Conservation (phyloP, 2,797 vertebrate genomes). For the Percopsis omiscomaycus region DNA sequence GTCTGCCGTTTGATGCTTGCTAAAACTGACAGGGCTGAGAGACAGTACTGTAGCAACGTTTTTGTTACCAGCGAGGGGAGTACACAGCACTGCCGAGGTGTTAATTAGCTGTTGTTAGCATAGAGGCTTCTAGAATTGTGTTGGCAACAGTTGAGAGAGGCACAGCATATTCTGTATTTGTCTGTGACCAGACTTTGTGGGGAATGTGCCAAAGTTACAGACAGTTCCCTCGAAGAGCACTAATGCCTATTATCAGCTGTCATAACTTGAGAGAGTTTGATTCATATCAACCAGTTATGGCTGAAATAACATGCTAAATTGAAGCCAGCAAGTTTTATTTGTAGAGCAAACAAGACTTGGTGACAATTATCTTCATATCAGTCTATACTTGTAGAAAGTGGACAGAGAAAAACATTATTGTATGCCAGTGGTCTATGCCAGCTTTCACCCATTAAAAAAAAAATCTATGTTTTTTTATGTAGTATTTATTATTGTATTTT, state of each 20-base stretch:
- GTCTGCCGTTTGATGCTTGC: slow-evolving; percentile 41
- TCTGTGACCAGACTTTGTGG: slow-evolving; percentile 36
- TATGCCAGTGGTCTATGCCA: no score
- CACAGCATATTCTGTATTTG: slow-evolving; percentile 37
- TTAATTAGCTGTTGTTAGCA: slow-evolving; percentile 64
- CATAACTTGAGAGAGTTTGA: slow-evolving; percentile 12
- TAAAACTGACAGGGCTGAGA: slow-evolving; percentile 55
- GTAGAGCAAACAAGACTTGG: no score
- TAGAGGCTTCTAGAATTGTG: slow-evolving; percentile 46
- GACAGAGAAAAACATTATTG: no score
- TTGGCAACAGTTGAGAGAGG: slow-evolving; percentile 40
- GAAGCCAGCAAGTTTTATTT: no score
- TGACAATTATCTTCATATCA: no score
- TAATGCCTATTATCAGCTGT: slow-evolving; percentile 8
- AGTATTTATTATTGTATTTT: no score
- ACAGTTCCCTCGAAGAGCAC: slow-evolving; percentile 34
- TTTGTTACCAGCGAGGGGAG: slow-evolving; percentile 55
- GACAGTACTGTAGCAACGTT: slow-evolving; percentile 31
- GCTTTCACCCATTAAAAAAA: no score
- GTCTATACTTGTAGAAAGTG: no score
- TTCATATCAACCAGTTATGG: slow-evolving; percentile 17
- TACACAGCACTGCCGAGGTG: slow-evolving; percentile 49
- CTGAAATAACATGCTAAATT: slow-evolving; percentile 25
- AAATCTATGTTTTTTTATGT: no score
- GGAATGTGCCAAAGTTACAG: slow-evolving; percentile 36